Conservation (phyloP, 2,888 invertebrate species). For the Notodonta dromedarius region DNA sequence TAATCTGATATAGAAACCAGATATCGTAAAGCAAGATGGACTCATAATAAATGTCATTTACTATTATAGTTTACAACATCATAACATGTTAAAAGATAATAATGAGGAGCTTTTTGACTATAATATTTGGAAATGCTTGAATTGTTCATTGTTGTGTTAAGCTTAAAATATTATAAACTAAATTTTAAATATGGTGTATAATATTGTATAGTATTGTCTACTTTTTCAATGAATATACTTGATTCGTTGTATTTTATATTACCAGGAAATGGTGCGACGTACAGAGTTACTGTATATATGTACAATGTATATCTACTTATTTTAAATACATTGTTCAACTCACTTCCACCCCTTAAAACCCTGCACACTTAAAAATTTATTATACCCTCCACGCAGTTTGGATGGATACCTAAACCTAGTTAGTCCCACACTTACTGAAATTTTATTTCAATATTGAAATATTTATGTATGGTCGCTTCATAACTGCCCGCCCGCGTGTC, state of each 20-base stretch:
- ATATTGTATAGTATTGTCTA: too few species aligned
- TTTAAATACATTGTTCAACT: too few species aligned
- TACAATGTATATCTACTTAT: background rate
- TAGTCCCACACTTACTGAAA: background rate
- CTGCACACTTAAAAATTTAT: background rate
- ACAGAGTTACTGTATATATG: too few species aligned
- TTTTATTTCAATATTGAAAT: background rate
- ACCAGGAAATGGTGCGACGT: too few species aligned
- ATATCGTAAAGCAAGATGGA: background rate
- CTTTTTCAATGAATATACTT: too few species aligned
- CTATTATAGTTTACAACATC: background rate
- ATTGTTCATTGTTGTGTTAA: too few species aligned
- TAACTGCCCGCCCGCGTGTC: constrained; percentile 11
- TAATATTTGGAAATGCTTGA: too few species aligned
- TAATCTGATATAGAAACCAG: background rate
- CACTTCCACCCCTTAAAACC: background rate
- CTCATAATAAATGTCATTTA: background rate
- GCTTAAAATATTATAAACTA: too few species aligned
- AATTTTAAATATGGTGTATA: too few species aligned
- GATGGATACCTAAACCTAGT: background rate
- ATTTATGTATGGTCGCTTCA: constrained; percentile 1
- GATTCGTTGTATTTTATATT: too few species aligned
- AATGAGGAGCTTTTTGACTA: too few species aligned
- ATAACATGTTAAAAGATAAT: background rate
- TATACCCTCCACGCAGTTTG: background rate